A percentile compares a stretch with the other conserved stretches of the same genome.
Conservation (phyloP, 2,888 invertebrate genomes). For the Chaitophorus viminalis region DNA sequence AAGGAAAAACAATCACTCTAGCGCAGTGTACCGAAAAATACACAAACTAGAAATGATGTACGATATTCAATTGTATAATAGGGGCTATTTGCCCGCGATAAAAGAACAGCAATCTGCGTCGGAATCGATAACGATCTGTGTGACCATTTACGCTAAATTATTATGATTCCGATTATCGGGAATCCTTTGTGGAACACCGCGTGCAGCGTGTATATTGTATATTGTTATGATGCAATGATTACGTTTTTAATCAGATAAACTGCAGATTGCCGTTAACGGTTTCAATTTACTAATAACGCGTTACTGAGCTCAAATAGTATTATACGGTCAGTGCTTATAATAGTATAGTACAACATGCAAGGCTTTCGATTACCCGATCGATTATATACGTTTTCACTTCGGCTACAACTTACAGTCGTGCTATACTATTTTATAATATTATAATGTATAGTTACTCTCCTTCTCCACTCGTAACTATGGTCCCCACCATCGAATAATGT, state of each 20-base stretch:
- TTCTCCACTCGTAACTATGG: no score
- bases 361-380: neutral
- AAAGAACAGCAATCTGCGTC: neutral
- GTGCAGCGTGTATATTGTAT: neutral
- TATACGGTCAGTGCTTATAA: no score
- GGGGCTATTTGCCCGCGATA: neutral
- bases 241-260: neutral
- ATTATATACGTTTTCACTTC: neutral
- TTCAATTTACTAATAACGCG: neutral
- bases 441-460: no score
- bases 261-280: neutral
- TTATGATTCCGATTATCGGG: neutral
- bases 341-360: neutral
- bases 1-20: no score
- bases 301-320: neutral
- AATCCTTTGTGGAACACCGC: neutral
- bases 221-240: neutral
- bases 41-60: neutral
- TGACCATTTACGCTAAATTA: neutral
- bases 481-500: no score
- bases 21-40: no score
- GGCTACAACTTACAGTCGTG: no score
- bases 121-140: neutral
- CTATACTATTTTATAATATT: no score
- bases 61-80: neutral